These are phyloP conservation scores for Larimichthys crocea DNA, from an alignment of 2,113 vertebrate genomes.

Conservation along the genomic window DNA sequence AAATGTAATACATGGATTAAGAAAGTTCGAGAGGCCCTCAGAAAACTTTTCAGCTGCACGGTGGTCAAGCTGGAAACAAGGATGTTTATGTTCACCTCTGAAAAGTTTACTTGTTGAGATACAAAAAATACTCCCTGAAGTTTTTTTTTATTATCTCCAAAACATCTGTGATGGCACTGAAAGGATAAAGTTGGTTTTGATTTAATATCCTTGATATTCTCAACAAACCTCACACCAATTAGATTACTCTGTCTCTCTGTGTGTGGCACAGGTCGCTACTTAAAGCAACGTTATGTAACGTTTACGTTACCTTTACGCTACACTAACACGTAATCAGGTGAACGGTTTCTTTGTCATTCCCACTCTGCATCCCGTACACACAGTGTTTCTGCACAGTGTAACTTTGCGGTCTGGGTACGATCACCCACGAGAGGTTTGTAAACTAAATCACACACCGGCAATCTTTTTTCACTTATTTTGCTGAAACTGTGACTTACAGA, in stretches of 20 bases:
- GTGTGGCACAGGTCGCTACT: neutral
- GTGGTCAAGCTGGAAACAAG: neutral
- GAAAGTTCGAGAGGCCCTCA: neutral
- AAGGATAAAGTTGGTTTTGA: neutral
- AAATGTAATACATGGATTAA: neutral
- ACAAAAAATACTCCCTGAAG: conserved; percentile 4
- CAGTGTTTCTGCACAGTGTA: too few relatives aligned
- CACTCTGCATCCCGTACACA: too few relatives aligned
- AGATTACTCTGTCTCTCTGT: neutral
- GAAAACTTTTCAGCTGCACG: conserved; percentile 3
- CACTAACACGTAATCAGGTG: too few relatives aligned
- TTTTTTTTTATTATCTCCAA: neutral
- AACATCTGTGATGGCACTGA: neutral
- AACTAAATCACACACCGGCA: too few relatives aligned
- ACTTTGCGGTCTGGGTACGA: too few relatives aligned
- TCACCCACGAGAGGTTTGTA: too few relatives aligned
- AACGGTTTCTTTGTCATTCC: too few relatives aligned
- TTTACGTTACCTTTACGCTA: too few relatives aligned
- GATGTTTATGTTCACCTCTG: conserved; percentile 28
- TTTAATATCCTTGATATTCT: neutral
- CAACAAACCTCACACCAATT: neutral
- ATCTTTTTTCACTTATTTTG: too few relatives aligned
- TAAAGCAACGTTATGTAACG: too few relatives aligned
- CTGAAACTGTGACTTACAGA: too few relatives aligned
- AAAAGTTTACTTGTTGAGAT: conserved; percentile 19